These are phyloP conservation scores for Caenorhabditis wallacei DNA, from an alignment of 2,888 invertebrate genomes.

Conservation along the genomic window DNA sequence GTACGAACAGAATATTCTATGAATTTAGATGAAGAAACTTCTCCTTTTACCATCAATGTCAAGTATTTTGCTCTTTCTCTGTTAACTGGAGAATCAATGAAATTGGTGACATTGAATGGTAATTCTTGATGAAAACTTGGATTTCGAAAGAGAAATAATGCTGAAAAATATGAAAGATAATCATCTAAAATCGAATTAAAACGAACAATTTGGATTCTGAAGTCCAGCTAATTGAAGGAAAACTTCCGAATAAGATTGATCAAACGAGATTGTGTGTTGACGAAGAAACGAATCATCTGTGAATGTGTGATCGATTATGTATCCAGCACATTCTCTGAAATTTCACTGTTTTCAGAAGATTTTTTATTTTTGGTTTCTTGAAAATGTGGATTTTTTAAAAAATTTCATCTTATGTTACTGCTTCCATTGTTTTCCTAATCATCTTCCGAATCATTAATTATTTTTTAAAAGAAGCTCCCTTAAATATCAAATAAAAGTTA, in stretches of 20 bases:
- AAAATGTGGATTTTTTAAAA: too few species aligned
- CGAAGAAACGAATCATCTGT: slow-evolving; percentile 61
- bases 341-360: background rate
- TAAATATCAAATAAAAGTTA: background rate
- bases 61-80: slow-evolving; percentile 65
- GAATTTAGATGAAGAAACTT: slow-evolving; percentile 49
- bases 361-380: background rate
- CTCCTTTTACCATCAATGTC: slow-evolving; percentile 58
- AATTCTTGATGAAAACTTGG: slow-evolving; percentile 67
- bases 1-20: slow-evolving; percentile 61
- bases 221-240: slow-evolving; percentile 62
- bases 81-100: slow-evolving; percentile 66
- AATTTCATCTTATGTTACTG: background rate
- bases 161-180: slow-evolving; percentile 42
- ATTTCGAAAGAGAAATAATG: slow-evolving; percentile 66
- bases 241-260: slow-evolving; percentile 58
- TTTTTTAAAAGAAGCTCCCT: background rate
- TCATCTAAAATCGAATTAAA: background rate
- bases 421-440: background rate
- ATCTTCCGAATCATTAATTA: slow-evolving; percentile 9
- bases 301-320: slow-evolving; percentile 67
- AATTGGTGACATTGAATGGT: slow-evolving; percentile 70
- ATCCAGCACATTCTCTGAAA: slow-evolving; percentile 68
- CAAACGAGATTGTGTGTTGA: slow-evolving; percentile 48
- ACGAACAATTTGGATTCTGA: slow-evolving; percentile 46